Base-by-base conservation (phyloP, 37 sponge, comb jelly and placozoan genomes). In the Oscarella lobularis region DNA sequence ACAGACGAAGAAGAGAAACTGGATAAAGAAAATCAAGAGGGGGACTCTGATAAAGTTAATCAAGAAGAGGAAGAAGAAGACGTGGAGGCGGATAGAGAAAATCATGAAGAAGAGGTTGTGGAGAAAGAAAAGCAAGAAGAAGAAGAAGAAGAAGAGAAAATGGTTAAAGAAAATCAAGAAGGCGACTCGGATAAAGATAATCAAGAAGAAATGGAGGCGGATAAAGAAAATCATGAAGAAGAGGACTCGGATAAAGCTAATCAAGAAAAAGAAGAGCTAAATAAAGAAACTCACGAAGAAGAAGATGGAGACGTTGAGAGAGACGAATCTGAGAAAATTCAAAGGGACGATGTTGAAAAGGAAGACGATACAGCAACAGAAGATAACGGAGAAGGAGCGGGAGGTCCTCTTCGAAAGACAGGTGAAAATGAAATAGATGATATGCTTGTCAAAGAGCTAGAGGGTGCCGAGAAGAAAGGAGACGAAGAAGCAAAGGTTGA, bases 161-260 rank as follows among this genome's bases (percentile, higher is more conserved):
- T 74, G n/a, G 74, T 85, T 41, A 76, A 85, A 0, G 79, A 82
- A 14, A 79, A 82, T 35, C 83, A 82, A 1, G 79, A 78, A 5
- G 81, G 87, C n/a, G 87, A 86, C 81, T 55, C 78, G 79, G 66
- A 65, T 73, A 29, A 40, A 82, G 0, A 37, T 86, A 20, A 20
- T 67, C 4, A 35, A 81, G 40, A 77, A 77, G 33, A 54, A 76
- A 75, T 1, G 33, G 27, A 20, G n/a, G 3, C 35, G 37, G 14
- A n/a, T n/a, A n/a, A n/a, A n/a, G n/a, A n/a, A n/a, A n/a, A n/a
- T n/a, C n/a, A n/a, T n/a, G n/a, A n/a, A n/a, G n/a, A n/a, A n/a
- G n/a, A n/a, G n/a, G n/a, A n/a, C n/a, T n/a, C n/a, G n/a, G n/a
- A n/a, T n/a, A n/a, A n/a, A n/a, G n/a, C n/a, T n/a, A n/a, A n/a